Evolutionary conservation across 2,888 invertebrate genomes (phyloP).

Genomic region (Lasioglossum figueresi): DNA sequence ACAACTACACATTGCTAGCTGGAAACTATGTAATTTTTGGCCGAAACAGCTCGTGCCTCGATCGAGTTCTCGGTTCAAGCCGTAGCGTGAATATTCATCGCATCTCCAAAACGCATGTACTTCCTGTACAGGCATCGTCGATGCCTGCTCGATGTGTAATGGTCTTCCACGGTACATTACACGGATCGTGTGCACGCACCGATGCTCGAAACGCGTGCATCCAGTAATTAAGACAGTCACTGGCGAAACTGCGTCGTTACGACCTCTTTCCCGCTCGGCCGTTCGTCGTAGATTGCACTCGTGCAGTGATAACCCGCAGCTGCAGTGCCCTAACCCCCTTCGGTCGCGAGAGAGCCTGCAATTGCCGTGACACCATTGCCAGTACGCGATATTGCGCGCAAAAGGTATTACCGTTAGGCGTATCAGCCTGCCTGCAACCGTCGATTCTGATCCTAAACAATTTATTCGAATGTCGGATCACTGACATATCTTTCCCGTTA

Average conservation of each 20-base stretch:
- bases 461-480: not conserved
- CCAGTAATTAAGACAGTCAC: slow-evolving; percentile 66
- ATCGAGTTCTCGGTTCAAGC: not conserved
- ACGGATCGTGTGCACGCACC: slow-evolving; percentile 1
- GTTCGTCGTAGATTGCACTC: slow-evolving; percentile 67
- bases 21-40: not conserved
- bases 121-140: not conserved
- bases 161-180: not conserved
- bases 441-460: slow-evolving; percentile 19
- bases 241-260: slow-evolving; percentile 64
- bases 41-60: not conserved
- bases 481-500: not conserved
- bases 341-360: slow-evolving; percentile 68
- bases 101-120: not conserved
- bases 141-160: not conserved
- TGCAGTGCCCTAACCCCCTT: slow-evolving; percentile 73
- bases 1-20: not conserved
- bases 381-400: slow-evolving; percentile 52
- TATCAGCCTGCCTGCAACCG: slow-evolving; percentile 9
- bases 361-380: slow-evolving; percentile 69
- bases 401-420: slow-evolving; percentile 38
- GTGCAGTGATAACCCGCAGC: slow-evolving; percentile 80
- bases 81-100: not conserved
- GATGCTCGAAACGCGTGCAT: slow-evolving; percentile 43
- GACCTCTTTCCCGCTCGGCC: slow-evolving; percentile 45